Conservation (phyloP, 2,888 invertebrate genomes). For the Cancer borealis region DNA sequence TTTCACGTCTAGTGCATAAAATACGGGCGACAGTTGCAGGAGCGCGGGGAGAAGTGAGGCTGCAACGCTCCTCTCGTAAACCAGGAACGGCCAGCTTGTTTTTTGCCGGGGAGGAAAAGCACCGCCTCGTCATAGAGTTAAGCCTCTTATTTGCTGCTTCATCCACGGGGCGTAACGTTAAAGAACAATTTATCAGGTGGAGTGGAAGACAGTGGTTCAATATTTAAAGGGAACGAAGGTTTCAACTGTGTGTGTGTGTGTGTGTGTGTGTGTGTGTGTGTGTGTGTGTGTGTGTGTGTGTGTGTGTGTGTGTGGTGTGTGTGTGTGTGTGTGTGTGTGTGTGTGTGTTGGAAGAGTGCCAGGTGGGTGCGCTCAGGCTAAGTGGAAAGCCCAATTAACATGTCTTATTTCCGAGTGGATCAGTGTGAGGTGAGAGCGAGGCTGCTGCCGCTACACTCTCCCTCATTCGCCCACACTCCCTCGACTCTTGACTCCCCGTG, state of each 20-base stretch:
- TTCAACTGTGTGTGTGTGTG: not conserved
- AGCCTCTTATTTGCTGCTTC: slow-evolving; percentile 32
- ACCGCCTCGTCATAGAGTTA: slow-evolving; percentile 25
- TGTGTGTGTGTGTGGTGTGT: slow-evolving; percentile 22
- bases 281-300: slow-evolving; percentile 46
- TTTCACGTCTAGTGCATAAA: slow-evolving; percentile 69
- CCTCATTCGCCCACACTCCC: slow-evolving; percentile 1
- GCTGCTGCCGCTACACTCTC: slow-evolving; percentile 26
- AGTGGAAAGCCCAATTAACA: slow-evolving; percentile 70
- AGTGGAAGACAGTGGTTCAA: not conserved
- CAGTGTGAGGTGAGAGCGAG: slow-evolving; percentile 25
- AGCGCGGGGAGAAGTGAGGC: slow-evolving; percentile 54
- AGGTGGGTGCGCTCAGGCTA: slow-evolving; percentile 50
- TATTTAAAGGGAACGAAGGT: not conserved
- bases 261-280: slow-evolving; percentile 46
- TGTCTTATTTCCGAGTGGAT: slow-evolving; percentile 62
- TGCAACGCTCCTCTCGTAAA: slow-evolving; percentile 62
- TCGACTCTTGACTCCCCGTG: slow-evolving; percentile 3
- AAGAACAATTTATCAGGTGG: slow-evolving; percentile 3
- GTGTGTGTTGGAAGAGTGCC: slow-evolving; percentile 58
- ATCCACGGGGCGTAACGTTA: not conserved
- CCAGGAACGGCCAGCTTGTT: slow-evolving; percentile 21
- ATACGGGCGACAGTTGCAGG: slow-evolving; percentile 72
- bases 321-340: slow-evolving; percentile 37
- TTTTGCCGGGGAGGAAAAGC: slow-evolving; percentile 34